Percentiles rank a stretch among this genome's conserved stretches.
Evolutionary conservation across 2,113 vertebrate species (phyloP).

Genomic region (Malurus elegans): DNA sequence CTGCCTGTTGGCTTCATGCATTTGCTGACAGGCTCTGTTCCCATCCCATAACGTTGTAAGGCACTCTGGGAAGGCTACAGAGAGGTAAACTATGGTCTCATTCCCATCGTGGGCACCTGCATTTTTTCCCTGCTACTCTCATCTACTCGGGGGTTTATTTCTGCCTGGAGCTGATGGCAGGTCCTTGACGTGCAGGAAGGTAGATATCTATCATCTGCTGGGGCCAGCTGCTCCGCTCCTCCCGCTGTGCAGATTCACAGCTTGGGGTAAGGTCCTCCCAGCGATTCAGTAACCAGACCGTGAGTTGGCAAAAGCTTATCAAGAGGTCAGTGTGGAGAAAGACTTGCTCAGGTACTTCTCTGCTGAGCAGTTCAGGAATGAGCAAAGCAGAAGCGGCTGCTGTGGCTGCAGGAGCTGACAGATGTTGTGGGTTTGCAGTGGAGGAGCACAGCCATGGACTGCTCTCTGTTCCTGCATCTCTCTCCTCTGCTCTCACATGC

Average conservation of each 20-base stretch:
- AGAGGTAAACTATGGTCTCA: background rate
- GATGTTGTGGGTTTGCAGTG: accelerated
- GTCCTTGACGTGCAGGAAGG: slow-evolving; percentile 26
- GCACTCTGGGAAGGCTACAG: background rate
- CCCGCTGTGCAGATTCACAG: background rate
- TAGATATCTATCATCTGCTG: slow-evolving; percentile 52
- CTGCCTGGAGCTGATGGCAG: slow-evolving; percentile 16
- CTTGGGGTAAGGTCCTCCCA: slow-evolving; percentile 2
- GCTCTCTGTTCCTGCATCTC: background rate
- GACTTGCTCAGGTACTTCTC: background rate
- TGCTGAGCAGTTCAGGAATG: background rate
- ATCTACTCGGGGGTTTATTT: background rate
- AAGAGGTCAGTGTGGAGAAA: background rate
- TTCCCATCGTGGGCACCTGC: background rate
- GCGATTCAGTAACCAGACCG: background rate
- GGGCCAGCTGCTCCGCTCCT: slow-evolving; percentile 55
- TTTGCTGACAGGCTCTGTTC: background rate
- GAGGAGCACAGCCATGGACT: background rate
- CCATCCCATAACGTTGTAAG: background rate
- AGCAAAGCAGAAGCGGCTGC: background rate
- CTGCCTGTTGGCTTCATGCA: background rate
- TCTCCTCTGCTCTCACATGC: background rate
- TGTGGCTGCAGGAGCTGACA: background rate
- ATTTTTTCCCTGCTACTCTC: background rate
- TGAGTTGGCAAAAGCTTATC: slow-evolving; percentile 42